phyloP scores from a whole-genome alignment of 2,113 vertebrate genomes.

The Anhinga rufa region DNA sequence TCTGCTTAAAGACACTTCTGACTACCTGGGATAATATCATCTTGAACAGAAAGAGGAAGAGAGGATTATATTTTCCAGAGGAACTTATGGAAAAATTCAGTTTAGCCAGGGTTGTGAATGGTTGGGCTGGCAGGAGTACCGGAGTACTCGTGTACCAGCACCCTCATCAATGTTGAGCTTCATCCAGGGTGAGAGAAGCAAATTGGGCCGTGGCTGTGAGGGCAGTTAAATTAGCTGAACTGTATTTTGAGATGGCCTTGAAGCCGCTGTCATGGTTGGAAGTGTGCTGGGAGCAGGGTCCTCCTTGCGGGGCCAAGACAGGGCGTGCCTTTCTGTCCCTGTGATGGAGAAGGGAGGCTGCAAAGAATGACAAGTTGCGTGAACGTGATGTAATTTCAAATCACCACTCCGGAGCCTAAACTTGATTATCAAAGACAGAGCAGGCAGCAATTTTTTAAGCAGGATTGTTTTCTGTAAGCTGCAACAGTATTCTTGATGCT shows the following conservation, averaged over 20 bases:
- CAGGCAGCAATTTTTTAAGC: not conserved
- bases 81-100: not conserved
- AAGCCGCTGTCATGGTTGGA: fast-evolving
- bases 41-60: not conserved
- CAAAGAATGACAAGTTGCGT: not conserved
- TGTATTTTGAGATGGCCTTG: not conserved
- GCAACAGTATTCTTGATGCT: not conserved
- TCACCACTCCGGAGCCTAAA: not conserved
- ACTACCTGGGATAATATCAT: not conserved
- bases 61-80: not conserved
- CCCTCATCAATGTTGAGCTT: not conserved
- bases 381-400: not conserved
- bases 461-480: not conserved
- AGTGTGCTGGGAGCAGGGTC: not conserved
- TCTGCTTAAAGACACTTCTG: not conserved
- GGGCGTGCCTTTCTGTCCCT: not conserved
- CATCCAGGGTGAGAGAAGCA: not conserved
- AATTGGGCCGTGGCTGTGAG: fast-evolving
- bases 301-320: fast-evolving
- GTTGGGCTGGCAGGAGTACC: not conserved
- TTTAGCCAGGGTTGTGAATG: not conserved
- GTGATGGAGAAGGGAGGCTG: not conserved
- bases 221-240: not conserved
- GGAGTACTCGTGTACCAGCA: not conserved
- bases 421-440: not conserved